Evolutionary conservation across 2,113 vertebrate species (phyloP).

Genomic region (Hippocampus comes): DNA sequence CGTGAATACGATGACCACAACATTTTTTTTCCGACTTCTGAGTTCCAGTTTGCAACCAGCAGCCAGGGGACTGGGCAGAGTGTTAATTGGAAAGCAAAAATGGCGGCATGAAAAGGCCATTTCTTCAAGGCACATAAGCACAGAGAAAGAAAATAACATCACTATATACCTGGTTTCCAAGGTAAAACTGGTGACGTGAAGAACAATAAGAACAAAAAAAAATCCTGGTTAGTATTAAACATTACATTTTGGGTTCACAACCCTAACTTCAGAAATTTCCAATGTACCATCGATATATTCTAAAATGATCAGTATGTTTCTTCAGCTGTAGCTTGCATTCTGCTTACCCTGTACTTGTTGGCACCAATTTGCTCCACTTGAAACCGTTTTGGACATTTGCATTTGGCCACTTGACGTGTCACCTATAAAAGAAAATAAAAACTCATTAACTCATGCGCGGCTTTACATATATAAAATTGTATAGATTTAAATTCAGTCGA

Average conservation of each 20-base stretch:
- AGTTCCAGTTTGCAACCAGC: slow-evolving; percentile 61
- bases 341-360: slow-evolving; percentile 96
- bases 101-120: slow-evolving; percentile 31
- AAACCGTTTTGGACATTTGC: slow-evolving; percentile 97
- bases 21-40: slow-evolving; percentile 62
- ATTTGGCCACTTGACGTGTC: slow-evolving; percentile 96
- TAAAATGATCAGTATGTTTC: not conserved
- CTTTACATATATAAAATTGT: not conserved
- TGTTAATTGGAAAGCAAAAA: slow-evolving; percentile 54
- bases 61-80: slow-evolving; percentile 49
- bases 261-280: slow-evolving; percentile 19
- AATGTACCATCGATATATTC: not conserved
- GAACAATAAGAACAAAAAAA: slow-evolving; percentile 76
- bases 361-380: slow-evolving; percentile 99
- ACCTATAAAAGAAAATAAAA: slow-evolving; percentile 73
- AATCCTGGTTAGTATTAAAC: slow-evolving; percentile 45
- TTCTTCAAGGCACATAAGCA: slow-evolving; percentile 42
- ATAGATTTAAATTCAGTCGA: not conserved
- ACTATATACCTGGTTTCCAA: slow-evolving; percentile 99
- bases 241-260: not conserved
- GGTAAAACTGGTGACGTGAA: slow-evolving; percentile 96
- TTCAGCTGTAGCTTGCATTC: slow-evolving; percentile 4
- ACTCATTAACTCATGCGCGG: not conserved
- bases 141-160: slow-evolving; percentile 22
- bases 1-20: slow-evolving; percentile 14